Base-by-base conservation (phyloP, 2,797 vertebrate species). In the Enteromius argenteus region DNA sequence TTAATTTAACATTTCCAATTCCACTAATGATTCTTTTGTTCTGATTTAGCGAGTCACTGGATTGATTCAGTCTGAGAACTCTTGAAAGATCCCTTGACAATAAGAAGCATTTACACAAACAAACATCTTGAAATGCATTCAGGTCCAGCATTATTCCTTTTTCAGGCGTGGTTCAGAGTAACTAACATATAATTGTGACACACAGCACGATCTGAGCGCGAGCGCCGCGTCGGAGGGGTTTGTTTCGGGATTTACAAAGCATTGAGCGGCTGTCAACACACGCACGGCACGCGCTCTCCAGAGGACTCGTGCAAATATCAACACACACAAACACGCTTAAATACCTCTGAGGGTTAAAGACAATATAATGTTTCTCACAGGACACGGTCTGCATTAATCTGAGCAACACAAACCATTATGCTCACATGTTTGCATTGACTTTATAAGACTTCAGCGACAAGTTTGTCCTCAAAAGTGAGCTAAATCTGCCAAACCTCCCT, bases 281-380 rank as follows among this genome's bases (percentile, higher is more conserved):
- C 32, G 15, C 39, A n/a, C 17, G 4, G 35, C 67, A 71, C 23
- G 2, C 19, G 1, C 30, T 66, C 80, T 75, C 71, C 44, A 27
- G 58, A 35, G 80, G 21, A 23, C 30, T 37, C 56, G 4, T 9
- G 68, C 53, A 73, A 81, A 81, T 72, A 72, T 72, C 27, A 82
- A 66, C 81, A 30, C 76, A 76, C 58, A 77, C 73, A 83, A 56
- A 77, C 73, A 56, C 37, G 64, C 58, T 67, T 76, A 67, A 66
- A 68, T 14, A 77, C 73, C 64, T 42, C 73, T 19, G 81, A 46
- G 69, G 49, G 46, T 14, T 69, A 51, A 56, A 69, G n/a, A 80
- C 79, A 56, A 79, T 79, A 51, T 58, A 37, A 51, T 32, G 4
- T 44, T 64, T 64, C 68, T 73, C 53, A n/a, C 37, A 81, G 67